Evolutionary conservation across 2,888 invertebrate genomes (phyloP), one percentile per base, ranked within the genome.

Genomic region (Lycia hirtaria): DNA sequence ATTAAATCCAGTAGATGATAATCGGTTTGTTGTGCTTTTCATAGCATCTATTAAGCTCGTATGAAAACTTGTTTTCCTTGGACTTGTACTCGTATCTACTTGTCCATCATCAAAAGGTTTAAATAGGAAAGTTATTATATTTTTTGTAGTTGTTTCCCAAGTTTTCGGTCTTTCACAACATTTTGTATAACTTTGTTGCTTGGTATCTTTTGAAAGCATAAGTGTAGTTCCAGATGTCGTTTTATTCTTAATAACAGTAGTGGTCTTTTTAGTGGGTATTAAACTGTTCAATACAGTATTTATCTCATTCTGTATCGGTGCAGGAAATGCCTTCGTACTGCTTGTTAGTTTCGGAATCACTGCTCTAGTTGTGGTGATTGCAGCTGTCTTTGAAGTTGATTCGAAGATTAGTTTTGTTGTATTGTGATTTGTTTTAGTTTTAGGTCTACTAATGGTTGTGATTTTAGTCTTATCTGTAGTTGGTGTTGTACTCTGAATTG

Each of bases 131-230:
- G 49, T 26, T 40, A 48, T 48, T 4, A 15, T 15, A 28, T 30
- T 32, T 35, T 32, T 26, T n/a, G 43, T 24, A 32, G 50, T 70
- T 0, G 69, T 71, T 38, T 70, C 64, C 73, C 72, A 75, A 50
- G 64, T 71, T 33, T 53, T 52, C 26, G 74, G 71, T 61, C 69
- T 67, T 17, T 73, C 51, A 52, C 73, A 74, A 45, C 68, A 72
- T 44, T 38, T 35, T 28, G 45, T 56, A n/a, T 22, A 45, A 44
- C 2, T 33, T 24, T 10, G 30, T 19, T 3, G 7, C 9, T 50
- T 60, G 19, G 24, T 26, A 12, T 40, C 50, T 35, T 35, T 44
- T 6, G 14, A 22, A 22, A 22, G 9, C 24, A 12, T 17, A 20
- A 44, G 50, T n/a, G 33, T 33, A 41, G 37, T 9, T 32, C 19